Conservation (phyloP, 2,888 invertebrate species). For the Ectemnius lituratus region DNA sequence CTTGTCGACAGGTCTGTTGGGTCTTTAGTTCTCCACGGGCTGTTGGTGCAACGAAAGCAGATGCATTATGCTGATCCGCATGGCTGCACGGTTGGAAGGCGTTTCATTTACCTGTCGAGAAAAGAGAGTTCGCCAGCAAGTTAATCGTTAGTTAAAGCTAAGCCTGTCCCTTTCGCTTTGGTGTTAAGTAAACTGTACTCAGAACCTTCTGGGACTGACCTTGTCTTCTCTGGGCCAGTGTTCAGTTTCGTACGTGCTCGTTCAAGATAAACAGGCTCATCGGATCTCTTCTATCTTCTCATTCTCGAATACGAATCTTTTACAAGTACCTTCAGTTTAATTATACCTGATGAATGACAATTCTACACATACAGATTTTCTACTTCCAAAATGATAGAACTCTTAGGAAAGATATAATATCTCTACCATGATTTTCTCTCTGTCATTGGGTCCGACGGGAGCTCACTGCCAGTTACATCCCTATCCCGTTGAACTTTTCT, state of each 20-base stretch:
- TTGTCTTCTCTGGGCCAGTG: too few species aligned
- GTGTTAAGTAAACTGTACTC: conserved; percentile 63
- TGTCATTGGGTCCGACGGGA: too few species aligned
- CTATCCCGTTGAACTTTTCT: conserved; percentile 63
- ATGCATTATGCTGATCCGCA: conserved; percentile 30
- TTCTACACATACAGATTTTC: too few species aligned
- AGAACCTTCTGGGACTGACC: conserved; percentile 6
- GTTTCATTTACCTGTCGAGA: conserved; percentile 69
- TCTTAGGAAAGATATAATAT: too few species aligned
- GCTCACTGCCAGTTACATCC: conserved; percentile 50
- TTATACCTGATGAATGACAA: too few species aligned
- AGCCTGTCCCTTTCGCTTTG: conserved; percentile 39
- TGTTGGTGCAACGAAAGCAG: conserved; percentile 34
- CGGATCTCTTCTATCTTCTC: neutral
- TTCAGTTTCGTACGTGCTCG: conserved; percentile 17
- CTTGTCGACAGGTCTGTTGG: conserved; percentile 42
- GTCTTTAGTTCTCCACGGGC: conserved; percentile 54
- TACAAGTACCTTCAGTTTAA: too few species aligned
- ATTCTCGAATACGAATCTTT: too few species aligned
- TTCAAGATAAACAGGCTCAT: conserved; percentile 33
- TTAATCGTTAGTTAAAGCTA: conserved; percentile 72
- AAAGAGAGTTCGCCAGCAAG: conserved; percentile 62
- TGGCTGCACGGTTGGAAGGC: conserved; percentile 53
- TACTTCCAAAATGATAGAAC: too few species aligned
- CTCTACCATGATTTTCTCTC: too few species aligned